Evolutionary conservation across 30 jellyfish, hydroid and myxozoan species (phyloP).

Genomic region (Turritopsis dohrnii): DNA sequence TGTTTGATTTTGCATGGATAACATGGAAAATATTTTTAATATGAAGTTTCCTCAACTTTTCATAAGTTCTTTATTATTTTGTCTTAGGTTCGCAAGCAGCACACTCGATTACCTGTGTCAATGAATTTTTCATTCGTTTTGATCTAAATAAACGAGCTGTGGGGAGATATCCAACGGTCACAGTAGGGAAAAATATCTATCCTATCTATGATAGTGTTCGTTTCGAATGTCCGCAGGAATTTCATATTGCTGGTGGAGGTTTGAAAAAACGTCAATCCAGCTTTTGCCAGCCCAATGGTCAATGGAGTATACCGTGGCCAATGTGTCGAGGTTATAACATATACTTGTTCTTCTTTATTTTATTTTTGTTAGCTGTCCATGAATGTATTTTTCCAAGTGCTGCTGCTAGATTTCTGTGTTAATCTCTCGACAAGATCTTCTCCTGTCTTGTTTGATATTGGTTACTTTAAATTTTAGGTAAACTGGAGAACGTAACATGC

Average conservation of each 20-base stretch:
- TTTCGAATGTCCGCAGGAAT: background rate
- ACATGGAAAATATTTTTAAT: too few species aligned
- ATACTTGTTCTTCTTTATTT: background rate
- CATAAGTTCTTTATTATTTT: background rate
- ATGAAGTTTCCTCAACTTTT: background rate
- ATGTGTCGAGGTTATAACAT: slow-evolving; percentile 1
- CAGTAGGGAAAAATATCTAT: background rate
- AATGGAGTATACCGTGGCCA: slow-evolving; percentile 4
- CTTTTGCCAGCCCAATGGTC: background rate
- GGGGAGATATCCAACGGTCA: background rate
- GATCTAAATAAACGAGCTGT: background rate
- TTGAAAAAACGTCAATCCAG: background rate
- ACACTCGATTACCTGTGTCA: background rate
- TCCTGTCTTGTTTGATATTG: background rate
- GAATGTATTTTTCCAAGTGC: too few species aligned
- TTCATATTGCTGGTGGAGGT: background rate
- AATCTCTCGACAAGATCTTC: too few species aligned
- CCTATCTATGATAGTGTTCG: background rate
- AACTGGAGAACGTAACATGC: background rate
- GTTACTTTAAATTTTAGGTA: background rate
- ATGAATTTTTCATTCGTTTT: background rate
- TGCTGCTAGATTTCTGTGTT: too few species aligned
- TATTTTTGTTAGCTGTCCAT: background rate
- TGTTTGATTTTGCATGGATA: too few species aligned
- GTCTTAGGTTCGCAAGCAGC: background rate